A percentile compares a stretch with the other conserved stretches of the same genome.
Conservation (phyloP, 2,113 vertebrate genomes). For the Platichthys flesus region DNA sequence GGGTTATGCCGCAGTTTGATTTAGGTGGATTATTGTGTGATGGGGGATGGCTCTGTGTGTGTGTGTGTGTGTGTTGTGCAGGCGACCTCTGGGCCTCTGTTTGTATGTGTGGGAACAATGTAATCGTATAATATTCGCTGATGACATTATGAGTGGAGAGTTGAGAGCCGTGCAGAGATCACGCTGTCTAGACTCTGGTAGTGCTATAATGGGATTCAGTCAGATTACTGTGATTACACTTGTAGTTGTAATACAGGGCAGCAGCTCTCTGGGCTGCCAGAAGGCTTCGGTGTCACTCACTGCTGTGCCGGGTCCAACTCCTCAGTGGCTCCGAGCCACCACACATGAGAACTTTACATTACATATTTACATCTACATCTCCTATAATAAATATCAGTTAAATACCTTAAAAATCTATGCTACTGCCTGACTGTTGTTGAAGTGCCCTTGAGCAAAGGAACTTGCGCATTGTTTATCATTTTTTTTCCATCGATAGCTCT, state of each 20-base stretch:
- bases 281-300: conserved; percentile 46
- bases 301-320: conserved; percentile 27
- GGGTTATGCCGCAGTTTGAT: conserved; percentile 57
- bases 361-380: no score
- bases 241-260: conserved; percentile 69
- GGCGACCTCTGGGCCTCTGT: conserved; percentile 19
- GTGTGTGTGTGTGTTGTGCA: conserved; percentile 11
- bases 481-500: no score
- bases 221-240: conserved; percentile 83
- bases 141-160: conserved; percentile 47
- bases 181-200: conserved; percentile 83
- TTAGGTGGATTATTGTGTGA: conserved; percentile 65
- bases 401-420: no score
- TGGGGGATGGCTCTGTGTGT: conserved; percentile 23
- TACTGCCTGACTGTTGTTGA: no score
- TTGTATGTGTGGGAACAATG: conserved; percentile 25
- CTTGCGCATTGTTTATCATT: no score
- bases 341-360: not conserved
- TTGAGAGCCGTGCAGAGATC: conserved; percentile 72
- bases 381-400: no score
- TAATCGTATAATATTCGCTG: conserved; percentile 38
- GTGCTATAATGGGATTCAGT: conserved; percentile 86
- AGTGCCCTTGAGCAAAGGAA: no score
- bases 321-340: conserved; percentile 18
- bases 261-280: conserved; percentile 39